phyloP scores from a whole-genome alignment of 2,888 invertebrate genomes.

The Plebejus melissa region DNA sequence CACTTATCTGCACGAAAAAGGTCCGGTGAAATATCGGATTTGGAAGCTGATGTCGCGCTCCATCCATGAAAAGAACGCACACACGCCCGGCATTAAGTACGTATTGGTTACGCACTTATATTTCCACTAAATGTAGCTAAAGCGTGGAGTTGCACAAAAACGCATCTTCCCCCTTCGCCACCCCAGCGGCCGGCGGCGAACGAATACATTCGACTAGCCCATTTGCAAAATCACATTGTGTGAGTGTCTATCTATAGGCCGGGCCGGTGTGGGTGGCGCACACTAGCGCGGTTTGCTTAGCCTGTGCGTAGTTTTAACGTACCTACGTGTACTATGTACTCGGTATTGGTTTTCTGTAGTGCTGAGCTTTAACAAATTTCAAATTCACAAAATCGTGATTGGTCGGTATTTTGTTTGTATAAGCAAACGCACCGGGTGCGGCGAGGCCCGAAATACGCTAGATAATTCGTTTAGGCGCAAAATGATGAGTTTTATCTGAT shows the following conservation, averaged over 20 bases:
- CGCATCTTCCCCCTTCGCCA: conserved; percentile 68
- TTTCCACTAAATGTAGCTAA: conserved; percentile 67
- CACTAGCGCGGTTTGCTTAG: conserved; percentile 62
- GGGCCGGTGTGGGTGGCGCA: conserved; percentile 48
- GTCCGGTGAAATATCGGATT: conserved; percentile 38
- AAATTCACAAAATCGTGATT: conserved; percentile 78
- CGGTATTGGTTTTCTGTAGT: conserved; percentile 75
- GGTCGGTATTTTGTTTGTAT: conserved; percentile 75
- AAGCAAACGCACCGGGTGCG: conserved; percentile 57
- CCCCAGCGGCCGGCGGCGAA: conserved; percentile 63
- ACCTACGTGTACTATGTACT: conserved; percentile 50
- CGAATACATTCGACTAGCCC: conserved; percentile 78
- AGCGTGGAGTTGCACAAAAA: conserved; percentile 72
- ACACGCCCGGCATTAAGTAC: conserved; percentile 41
- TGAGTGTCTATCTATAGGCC: conserved; percentile 59
- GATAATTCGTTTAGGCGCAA: conserved; percentile 70
- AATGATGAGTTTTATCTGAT: conserved; percentile 68
- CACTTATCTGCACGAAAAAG: conserved; percentile 32
- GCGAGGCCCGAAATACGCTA: conserved; percentile 58
- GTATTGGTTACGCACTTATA: conserved; percentile 70
- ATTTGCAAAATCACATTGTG: conserved; percentile 76
- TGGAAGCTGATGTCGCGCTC: conserved; percentile 39
- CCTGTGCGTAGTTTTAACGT: conserved; percentile 69
- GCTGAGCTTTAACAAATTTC: conserved; percentile 75
- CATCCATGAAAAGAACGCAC: conserved; percentile 39